phyloP scores from a whole-genome alignment of 2,888 invertebrate species.

The Drosophila algonquin region DNA sequence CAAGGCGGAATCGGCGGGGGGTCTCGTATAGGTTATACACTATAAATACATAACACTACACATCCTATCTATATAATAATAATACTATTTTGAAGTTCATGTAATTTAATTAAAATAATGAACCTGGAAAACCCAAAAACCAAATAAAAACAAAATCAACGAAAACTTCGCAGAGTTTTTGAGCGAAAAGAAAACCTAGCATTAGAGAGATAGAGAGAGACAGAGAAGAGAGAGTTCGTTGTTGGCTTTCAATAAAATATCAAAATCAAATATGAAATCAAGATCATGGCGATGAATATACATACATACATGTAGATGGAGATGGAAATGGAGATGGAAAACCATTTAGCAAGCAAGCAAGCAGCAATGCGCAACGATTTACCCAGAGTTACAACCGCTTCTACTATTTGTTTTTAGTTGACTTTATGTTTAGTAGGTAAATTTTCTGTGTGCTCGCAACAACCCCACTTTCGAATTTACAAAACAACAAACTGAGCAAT shows the following conservation, averaged over 20 bases:
- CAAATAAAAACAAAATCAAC: conserved; percentile 55
- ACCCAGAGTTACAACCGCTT: conserved; percentile 71
- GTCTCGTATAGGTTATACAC: conserved; percentile 77
- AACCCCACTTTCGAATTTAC: conserved; percentile 63
- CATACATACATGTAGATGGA: neutral
- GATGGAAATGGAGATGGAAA: conserved; percentile 22
- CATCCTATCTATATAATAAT: conserved; percentile 75
- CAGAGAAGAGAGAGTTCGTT: conserved; percentile 28
- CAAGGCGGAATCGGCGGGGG: conserved; percentile 22
- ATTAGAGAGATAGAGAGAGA: conserved; percentile 41
- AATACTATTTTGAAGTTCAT: conserved; percentile 80
- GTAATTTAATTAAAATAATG: conserved; percentile 83
- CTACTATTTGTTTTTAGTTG: conserved; percentile 77
- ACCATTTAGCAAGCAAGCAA: conserved; percentile 48
- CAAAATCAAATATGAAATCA: conserved; percentile 7
- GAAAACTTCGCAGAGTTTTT: conserved; percentile 54
- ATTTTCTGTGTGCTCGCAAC: conserved; percentile 77
- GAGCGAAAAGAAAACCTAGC: conserved; percentile 21
- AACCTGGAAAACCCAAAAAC: conserved; percentile 73
- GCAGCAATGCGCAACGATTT: conserved; percentile 38
- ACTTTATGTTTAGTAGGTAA: conserved; percentile 79
- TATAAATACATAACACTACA: conserved; percentile 76
- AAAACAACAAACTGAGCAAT: conserved; percentile 71
- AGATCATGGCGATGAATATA: conserved; percentile 7
- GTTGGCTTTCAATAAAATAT: conserved; percentile 44